Evolutionary conservation across 2,797 vertebrate genomes (phyloP), one percentile per base, ranked within the genome.

Genomic region (Halcyon leucocephala): DNA sequence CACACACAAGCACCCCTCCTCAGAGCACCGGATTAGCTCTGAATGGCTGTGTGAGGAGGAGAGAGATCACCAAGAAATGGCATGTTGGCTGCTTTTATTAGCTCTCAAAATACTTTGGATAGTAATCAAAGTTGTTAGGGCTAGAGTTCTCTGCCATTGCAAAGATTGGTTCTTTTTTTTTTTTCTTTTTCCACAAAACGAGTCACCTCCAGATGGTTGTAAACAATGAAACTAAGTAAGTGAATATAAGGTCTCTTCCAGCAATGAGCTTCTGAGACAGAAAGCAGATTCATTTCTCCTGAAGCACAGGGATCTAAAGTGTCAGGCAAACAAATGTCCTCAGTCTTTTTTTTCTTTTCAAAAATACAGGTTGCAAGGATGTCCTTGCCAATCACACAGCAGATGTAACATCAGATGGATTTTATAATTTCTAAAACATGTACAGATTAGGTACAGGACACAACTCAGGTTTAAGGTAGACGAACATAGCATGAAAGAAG

Each of bases 1-100:
- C 94, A 78, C n/a, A 37, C 69, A 52, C 48, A 82, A 82, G 28
- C 76, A 91, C 25, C 65, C 66, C 64, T 89, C 76, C 71, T 57
- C 13, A 39, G 89, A 95, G 93, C 54, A 41, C 84, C 57, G 89
- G 86, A 91, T 96, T 96, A 92, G 90, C 95, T 96, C 93, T 86
- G 91, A 88, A 95, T 73, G 35, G 78, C 70, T 29, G 31, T 29
- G 35, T 1, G 20, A 67, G 73, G 54, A 77, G 51, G 28, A 95
- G 61, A 88, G 72, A 55, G 55, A 78, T 24, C 44, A 94, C 87
- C 48, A 77, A 74, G 62, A 52, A 73, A 89, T 54, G 41, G 33
- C 62, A 84, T 5, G 1, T 64, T 65, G 48, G 14, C 69, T 89
- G 67, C 46, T 93, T 95, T 91, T 76, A 89, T 89, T 88, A 91